These are phyloP conservation scores for Alcedo atthis DNA, from an alignment of 2,797 vertebrate genomes.

Conservation along the genomic window DNA sequence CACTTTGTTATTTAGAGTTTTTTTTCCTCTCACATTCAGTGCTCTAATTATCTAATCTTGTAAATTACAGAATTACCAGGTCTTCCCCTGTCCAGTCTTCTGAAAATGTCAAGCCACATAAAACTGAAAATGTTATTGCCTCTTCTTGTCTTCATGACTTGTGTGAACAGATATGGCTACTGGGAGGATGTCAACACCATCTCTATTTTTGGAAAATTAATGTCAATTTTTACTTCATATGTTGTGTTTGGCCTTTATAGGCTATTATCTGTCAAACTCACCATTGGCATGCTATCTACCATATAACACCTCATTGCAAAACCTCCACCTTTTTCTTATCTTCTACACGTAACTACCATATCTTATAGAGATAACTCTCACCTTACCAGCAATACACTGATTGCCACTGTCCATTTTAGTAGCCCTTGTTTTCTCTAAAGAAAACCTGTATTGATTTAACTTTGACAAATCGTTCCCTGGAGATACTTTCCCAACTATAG, in stretches of 20 bases:
- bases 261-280: neutral
- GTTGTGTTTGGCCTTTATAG: neutral
- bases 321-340: neutral
- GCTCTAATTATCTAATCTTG: conserved; percentile 1
- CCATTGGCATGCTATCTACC: neutral
- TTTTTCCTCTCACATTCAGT: neutral
- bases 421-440: neutral
- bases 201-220: neutral
- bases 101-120: neutral
- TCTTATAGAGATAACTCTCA: neutral
- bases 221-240: neutral
- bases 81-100: neutral
- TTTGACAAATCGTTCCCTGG: neutral
- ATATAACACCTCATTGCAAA: neutral
- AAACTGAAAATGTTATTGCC: neutral
- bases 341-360: neutral
- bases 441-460: neutral
- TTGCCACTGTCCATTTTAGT: neutral
- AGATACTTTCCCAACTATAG: neutral
- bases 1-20: neutral
- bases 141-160: neutral
- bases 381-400: neutral
- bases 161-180: neutral
- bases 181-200: neutral
- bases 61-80: neutral